Conservation (phyloP, 2,888 invertebrate species). For the Acleris laterana region DNA sequence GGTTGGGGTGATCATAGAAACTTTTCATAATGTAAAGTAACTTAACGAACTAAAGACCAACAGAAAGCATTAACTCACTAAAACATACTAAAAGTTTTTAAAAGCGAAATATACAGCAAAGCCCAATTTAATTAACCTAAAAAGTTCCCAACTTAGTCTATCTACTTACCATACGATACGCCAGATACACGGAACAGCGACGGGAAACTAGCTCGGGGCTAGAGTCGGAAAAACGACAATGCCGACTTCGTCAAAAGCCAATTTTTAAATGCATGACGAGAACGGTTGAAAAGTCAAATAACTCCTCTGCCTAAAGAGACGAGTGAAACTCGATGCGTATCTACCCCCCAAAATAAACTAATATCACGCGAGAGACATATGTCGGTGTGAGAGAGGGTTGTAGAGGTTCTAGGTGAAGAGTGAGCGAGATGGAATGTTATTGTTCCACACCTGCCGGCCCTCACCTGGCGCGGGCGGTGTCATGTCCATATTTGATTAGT, state of each 20-base stretch:
- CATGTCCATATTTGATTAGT: constrained; percentile 77
- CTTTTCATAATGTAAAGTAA: too few species aligned
- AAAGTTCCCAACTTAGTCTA: constrained; percentile 49
- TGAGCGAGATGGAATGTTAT: constrained; percentile 62
- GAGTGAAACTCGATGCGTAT: constrained; percentile 57
- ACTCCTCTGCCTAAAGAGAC: constrained; percentile 57
- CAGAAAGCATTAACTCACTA: not conserved
- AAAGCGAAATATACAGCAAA: constrained; percentile 17
- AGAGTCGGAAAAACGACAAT: constrained; percentile 55
- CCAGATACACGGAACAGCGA: constrained; percentile 46
- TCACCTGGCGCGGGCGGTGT: constrained; percentile 68
- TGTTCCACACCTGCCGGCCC: constrained; percentile 75
- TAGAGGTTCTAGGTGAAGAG: constrained; percentile 47
- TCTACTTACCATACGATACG: constrained; percentile 48
- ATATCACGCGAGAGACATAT: constrained; percentile 65
- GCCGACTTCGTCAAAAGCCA: constrained; percentile 61
- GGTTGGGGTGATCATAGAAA: too few species aligned
- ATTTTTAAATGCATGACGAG: constrained; percentile 67
- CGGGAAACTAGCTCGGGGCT: constrained; percentile 58
- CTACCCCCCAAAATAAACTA: constrained; percentile 64
- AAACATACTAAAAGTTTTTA: constrained; percentile 11
- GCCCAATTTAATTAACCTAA: constrained; percentile 59
- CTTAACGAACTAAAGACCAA: not conserved
- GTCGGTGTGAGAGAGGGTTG: constrained; percentile 53
- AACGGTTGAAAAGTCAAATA: constrained; percentile 65